phyloP scores from a whole-genome alignment of 2,888 invertebrate genomes.

The Byasa hedistus region DNA sequence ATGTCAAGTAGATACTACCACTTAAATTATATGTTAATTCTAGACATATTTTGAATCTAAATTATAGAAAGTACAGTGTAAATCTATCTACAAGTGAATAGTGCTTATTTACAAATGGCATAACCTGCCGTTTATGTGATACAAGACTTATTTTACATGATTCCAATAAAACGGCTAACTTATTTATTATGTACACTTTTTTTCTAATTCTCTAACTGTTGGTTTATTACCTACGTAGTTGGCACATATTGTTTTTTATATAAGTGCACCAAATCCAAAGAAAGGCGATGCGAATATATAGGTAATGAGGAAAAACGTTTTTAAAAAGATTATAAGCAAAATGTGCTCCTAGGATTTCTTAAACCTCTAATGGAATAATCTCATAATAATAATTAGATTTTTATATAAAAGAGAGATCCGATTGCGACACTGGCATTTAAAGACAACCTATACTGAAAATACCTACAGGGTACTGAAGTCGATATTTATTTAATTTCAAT shows the following conservation, averaged over 20 bases:
- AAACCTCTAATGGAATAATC: constrained; percentile 79
- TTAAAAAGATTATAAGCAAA: constrained; percentile 23
- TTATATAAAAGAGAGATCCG: constrained; percentile 72
- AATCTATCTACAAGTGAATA: constrained; percentile 59
- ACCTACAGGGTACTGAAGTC: constrained; percentile 15
- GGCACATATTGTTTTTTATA: constrained; percentile 45
- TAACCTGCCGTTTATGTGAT: constrained; percentile 30
- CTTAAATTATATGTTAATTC: constrained; percentile 37
- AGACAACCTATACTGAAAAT: constrained; percentile 40
- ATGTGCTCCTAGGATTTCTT: constrained; percentile 47
- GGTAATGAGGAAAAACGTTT: constrained; percentile 25
- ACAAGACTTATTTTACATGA: constrained; percentile 35
- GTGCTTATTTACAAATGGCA: constrained; percentile 37
- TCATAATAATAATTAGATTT: constrained; percentile 57
- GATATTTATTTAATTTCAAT: constrained; percentile 17
- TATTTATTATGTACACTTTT: constrained; percentile 51
- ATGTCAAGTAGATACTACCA: constrained; percentile 43
- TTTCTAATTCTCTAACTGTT: constrained; percentile 55
- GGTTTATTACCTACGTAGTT: constrained; percentile 54
- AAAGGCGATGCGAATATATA: constrained; percentile 10
- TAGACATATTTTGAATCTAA: constrained; percentile 49
- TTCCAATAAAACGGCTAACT: constrained; percentile 46
- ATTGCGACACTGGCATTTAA: constrained; percentile 47
- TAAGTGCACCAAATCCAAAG: constrained; percentile 17
- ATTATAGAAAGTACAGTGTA: constrained; percentile 37